These are phyloP conservation scores for Aphelenchoides besseyi DNA, from an alignment of 1,140 invertebrate genomes.

Conservation along the genomic window DNA sequence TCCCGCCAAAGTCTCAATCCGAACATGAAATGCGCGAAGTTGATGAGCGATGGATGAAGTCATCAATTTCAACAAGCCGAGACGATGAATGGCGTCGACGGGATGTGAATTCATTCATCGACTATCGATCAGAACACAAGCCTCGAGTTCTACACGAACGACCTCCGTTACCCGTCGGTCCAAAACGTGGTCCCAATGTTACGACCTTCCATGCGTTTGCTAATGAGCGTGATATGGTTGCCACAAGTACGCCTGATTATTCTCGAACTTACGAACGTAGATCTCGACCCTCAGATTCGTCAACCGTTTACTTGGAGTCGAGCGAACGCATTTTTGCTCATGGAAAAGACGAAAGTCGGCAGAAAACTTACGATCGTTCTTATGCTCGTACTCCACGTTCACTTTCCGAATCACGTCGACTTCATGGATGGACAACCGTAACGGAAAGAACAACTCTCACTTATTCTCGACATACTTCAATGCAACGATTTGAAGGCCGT, in stretches of 20 bases:
- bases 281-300: background rate
- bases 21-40: background rate
- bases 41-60: background rate
- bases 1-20: background rate
- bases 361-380: slow-evolving; percentile 8
- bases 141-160: background rate
- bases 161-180: background rate
- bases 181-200: background rate
- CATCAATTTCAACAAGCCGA: background rate
- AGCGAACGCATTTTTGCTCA: background rate
- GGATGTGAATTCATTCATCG: background rate
- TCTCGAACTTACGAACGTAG: background rate
- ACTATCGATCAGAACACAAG: background rate
- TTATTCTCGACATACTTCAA: slow-evolving; percentile 32
- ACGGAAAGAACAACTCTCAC: slow-evolving; percentile 42
- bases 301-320: background rate
- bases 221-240: background rate
- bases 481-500: slow-evolving; percentile 8
- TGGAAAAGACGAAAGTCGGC: background rate
- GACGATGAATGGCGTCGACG: background rate
- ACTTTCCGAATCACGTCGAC: background rate
- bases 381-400: slow-evolving; percentile 20
- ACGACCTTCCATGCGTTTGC: background rate
- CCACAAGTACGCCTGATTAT: slow-evolving; percentile 3
- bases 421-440: slow-evolving; percentile 37